These are phyloP conservation scores for Caenorhabditis virilis DNA, from an alignment of 2,888 invertebrate genomes.

Conservation along the genomic window DNA sequence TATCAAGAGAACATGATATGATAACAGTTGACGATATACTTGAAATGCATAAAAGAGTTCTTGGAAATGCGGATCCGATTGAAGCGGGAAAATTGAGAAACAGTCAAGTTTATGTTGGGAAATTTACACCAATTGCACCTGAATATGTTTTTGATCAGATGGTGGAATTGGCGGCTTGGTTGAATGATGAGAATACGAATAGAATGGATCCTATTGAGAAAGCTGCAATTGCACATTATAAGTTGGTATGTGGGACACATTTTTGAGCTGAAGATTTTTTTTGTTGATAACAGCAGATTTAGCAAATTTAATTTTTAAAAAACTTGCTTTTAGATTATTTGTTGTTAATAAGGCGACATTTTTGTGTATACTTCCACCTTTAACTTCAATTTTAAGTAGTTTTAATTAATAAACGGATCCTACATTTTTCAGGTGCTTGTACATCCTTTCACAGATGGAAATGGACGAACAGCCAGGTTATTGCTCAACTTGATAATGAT, in stretches of 20 bases:
- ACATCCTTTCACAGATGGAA: conserved; percentile 95
- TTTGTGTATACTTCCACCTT: too few species aligned
- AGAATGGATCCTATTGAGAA: conserved; percentile 89
- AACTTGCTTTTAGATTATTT: too few species aligned
- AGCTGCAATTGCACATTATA: conserved; percentile 94
- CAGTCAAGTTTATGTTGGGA: conserved; percentile 74
- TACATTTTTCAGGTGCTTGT: conserved; percentile 76
- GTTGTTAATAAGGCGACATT: too few species aligned
- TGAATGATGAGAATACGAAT: conserved; percentile 82
- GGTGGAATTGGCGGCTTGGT: conserved; percentile 87
- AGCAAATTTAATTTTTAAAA: too few species aligned
- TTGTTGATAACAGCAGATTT: too few species aligned
- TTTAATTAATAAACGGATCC: too few species aligned
- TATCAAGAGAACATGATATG: conserved; percentile 73
- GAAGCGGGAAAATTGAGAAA: conserved; percentile 86
- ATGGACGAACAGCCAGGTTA: conserved; percentile 90
- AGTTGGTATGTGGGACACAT: conserved; percentile 74
- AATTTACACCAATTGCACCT: conserved; percentile 87
- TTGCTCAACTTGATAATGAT: conserved; percentile 94
- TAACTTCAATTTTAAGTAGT: too few species aligned
- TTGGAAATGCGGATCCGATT: conserved; percentile 91
- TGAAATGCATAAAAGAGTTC: conserved; percentile 87
- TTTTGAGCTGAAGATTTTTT: too few species aligned
- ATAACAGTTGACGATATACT: conserved; percentile 77
- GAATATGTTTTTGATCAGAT: conserved; percentile 82